Conservation (phyloP, 37 sponge, comb jelly and placozoan species). For the Ianthella basta region DNA sequence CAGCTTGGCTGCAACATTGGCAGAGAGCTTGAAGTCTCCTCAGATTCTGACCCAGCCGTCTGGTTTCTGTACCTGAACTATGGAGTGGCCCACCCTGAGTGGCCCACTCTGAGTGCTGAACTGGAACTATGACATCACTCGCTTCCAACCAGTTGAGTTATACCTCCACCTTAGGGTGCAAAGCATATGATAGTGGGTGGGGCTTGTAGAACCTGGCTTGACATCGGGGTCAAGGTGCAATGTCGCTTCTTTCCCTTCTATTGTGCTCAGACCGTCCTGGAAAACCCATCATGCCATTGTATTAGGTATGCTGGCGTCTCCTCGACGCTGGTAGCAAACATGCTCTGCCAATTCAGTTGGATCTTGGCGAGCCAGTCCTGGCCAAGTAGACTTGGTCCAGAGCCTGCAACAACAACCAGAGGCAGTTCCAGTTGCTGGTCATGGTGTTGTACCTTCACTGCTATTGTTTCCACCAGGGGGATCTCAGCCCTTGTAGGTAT, state of each 20-base stretch:
- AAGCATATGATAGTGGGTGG: neutral
- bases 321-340: neutral
- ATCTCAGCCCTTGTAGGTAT: slow-evolving; percentile 11
- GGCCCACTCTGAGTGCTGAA: slow-evolving; percentile 48
- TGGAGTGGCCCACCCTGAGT: slow-evolving; percentile 61
- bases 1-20: neutral
- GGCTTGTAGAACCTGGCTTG: neutral
- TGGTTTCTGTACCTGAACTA: slow-evolving; percentile 50
- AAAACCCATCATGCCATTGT: slow-evolving; percentile 15
- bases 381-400: slow-evolving; percentile 19
- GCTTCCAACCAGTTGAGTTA: slow-evolving; percentile 24
- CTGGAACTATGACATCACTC: slow-evolving; percentile 35
- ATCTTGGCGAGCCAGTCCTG: slow-evolving; percentile 29
- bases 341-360: slow-evolving; percentile 6
- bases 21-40: slow-evolving; percentile 55
- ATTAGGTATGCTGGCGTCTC: neutral
- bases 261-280: slow-evolving; percentile 19
- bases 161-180: slow-evolving; percentile 35
- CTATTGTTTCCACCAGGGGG: neutral
- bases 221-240: neutral
- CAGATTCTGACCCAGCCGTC: slow-evolving; percentile 59
- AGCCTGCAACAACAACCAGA: slow-evolving; percentile 22
- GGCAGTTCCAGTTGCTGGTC: neutral
- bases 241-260: neutral
- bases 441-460: neutral